Conservation (phyloP, 2,797 vertebrate genomes). For the Hapalemur alaotrensis region DNA sequence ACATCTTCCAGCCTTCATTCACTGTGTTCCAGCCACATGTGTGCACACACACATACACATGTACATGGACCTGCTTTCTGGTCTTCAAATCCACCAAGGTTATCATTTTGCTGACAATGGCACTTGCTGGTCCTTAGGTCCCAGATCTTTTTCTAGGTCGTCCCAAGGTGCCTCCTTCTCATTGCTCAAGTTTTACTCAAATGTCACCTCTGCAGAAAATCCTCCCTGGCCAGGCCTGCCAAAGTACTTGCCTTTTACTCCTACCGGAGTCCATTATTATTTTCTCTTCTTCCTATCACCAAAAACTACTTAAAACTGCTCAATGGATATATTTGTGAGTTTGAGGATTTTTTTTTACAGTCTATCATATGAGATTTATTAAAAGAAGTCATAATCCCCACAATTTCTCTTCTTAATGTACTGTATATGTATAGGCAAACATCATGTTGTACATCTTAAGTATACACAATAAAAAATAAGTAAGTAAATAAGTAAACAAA, state of each 20-base stretch:
- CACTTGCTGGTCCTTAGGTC: not conserved
- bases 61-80: too few relatives aligned
- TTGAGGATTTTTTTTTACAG: not conserved
- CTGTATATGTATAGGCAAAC: not conserved
- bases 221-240: not conserved
- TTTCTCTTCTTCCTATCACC: not conserved
- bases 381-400: not conserved
- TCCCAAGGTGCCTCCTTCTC: not conserved
- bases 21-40: fast-evolving
- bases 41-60: fast-evolving
- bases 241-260: not conserved
- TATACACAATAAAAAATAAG: not conserved
- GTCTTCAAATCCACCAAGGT: not conserved
- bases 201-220: not conserved
- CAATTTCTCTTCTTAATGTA: not conserved
- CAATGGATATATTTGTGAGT: not conserved
- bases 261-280: too few relatives aligned
- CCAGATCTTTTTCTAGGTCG: not conserved
- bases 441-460: not conserved
- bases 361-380: not conserved
- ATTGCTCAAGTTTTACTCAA: not conserved
- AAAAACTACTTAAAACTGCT: not conserved
- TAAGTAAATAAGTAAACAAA: not conserved
- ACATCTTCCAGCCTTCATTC: fast-evolving
- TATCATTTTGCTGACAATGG: not conserved